Conservation (phyloP, 2,888 invertebrate species). For the Colletes collaris region DNA sequence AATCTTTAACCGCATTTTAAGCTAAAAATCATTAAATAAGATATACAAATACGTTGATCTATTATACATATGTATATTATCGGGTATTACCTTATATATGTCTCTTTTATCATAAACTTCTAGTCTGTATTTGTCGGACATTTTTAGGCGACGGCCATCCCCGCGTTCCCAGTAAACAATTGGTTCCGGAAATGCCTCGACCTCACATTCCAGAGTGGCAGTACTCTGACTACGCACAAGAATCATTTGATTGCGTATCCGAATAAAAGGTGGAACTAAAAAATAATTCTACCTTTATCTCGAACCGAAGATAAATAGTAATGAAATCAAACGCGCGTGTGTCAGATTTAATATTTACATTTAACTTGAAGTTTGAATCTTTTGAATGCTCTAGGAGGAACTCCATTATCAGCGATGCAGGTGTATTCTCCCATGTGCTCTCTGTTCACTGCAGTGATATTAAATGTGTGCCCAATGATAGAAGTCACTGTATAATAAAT, state of each 20-base stretch:
- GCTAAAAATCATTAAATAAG: conserved; percentile 83
- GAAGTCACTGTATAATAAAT: conserved; percentile 71
- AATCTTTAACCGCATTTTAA: conserved; percentile 91
- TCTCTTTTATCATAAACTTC: conserved; percentile 84
- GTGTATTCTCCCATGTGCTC: conserved; percentile 91
- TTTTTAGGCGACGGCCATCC: conserved; percentile 90
- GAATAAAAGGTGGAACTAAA: conserved; percentile 93
- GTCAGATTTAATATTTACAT: conserved; percentile 87
- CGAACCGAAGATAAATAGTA: neutral
- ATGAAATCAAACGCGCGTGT: neutral
- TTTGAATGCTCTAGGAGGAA: conserved; percentile 92
- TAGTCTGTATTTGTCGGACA: conserved; percentile 87
- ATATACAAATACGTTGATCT: neutral
- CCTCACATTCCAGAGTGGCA: conserved; percentile 91
- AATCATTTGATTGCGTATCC: conserved; percentile 90
- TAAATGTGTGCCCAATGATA: conserved; percentile 89
- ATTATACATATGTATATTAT: neutral
- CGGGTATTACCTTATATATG: conserved; percentile 82
- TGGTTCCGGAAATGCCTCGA: conserved; percentile 94
- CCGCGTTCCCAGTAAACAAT: conserved; percentile 93
- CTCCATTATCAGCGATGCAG: conserved; percentile 93
- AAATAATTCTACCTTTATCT: conserved; percentile 24
- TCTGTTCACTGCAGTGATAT: conserved; percentile 89
- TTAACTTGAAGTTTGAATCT: conserved; percentile 94
- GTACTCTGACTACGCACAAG: conserved; percentile 88